These are phyloP conservation scores for Phymorhynchus buccinoides DNA, from an alignment of 1,140 invertebrate genomes.

Conservation along the genomic window DNA sequence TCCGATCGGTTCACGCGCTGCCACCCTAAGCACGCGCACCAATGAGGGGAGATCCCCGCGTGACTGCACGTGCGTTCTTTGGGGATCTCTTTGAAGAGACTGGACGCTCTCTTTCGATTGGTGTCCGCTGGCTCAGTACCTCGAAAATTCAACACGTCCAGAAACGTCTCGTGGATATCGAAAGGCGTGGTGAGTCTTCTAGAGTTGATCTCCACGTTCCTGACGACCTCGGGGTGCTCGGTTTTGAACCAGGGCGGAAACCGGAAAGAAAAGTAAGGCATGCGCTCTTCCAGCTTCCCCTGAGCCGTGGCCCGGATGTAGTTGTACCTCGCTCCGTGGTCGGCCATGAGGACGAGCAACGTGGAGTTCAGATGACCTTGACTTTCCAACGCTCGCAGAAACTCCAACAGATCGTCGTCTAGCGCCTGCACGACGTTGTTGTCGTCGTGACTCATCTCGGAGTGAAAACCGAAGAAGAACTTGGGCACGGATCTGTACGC, in stretches of 20 bases:
- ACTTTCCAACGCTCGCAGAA: constrained; percentile 83
- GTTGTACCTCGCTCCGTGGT: constrained; percentile 93
- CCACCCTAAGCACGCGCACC: constrained; percentile 93
- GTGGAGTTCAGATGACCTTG: constrained; percentile 74
- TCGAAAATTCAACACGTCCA: constrained; percentile 76
- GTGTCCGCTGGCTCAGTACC: constrained; percentile 78
- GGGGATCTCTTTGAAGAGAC: constrained; percentile 78
- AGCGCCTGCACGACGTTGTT: constrained; percentile 82
- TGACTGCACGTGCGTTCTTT: constrained; percentile 86
- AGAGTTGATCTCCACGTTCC: constrained; percentile 81
- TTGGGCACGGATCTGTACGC: constrained; percentile 81
- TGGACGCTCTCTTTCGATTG: constrained; percentile 78
- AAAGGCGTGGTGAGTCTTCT: constrained; percentile 73
- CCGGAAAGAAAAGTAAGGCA: constrained; percentile 88
- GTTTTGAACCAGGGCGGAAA: constrained; percentile 82
- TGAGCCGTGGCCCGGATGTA: constrained; percentile 83
- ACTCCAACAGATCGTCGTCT: constrained; percentile 79
- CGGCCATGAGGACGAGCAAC: constrained; percentile 86
- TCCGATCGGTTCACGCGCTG: constrained; percentile 35
- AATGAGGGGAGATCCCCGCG: constrained; percentile 92
- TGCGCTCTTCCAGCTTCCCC: constrained; percentile 90
- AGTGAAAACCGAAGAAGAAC: constrained; percentile 87
- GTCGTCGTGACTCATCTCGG: constrained; percentile 89
- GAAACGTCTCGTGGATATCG: constrained; percentile 74
- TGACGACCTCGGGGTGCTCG: constrained; percentile 78